A percentile compares a stretch with the other conserved stretches of the same genome.
phyloP scores from a whole-genome alignment of 2,888 invertebrate species.

The Plagiodera versicolora region DNA sequence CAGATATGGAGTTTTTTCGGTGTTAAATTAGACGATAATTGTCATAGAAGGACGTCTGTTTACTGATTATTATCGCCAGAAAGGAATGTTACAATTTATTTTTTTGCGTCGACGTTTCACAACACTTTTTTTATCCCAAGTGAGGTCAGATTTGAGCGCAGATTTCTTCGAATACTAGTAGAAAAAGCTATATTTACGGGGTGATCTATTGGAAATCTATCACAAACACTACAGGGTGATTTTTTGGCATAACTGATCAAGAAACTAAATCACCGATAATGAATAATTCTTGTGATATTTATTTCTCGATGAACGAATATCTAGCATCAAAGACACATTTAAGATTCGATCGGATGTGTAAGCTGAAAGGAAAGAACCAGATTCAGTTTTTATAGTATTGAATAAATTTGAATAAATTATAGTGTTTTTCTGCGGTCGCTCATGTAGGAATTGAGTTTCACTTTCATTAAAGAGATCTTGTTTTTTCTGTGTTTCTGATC shows the following conservation, averaged over 20 bases:
- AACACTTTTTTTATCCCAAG: background rate
- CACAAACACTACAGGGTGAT: too few species aligned
- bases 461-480: slow-evolving; percentile 14
- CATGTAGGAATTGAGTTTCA: slow-evolving; percentile 9
- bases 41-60: slow-evolving; percentile 14
- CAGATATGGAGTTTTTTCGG: slow-evolving; percentile 6
- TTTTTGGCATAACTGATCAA: too few species aligned
- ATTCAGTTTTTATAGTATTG: slow-evolving; percentile 9
- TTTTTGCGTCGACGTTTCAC: background rate
- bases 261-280: too few species aligned
- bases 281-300: background rate
- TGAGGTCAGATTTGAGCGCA: slow-evolving; percentile 6
- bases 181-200: background rate
- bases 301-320: background rate
- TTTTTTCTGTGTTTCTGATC: slow-evolving; percentile 5
- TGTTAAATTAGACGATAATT: slow-evolving; percentile 12
- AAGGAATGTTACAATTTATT: background rate
- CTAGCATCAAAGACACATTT: background rate
- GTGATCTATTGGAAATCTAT: slow-evolving; percentile 8
- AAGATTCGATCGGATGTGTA: background rate
- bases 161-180: background rate
- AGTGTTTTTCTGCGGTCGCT: slow-evolving; percentile 14
- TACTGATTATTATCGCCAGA: background rate
- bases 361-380: slow-evolving; percentile 6
- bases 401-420: slow-evolving; percentile 15